Evolutionary conservation across 2,888 invertebrate genomes (phyloP).

Genomic region (Willowsia nigromaculata): DNA sequence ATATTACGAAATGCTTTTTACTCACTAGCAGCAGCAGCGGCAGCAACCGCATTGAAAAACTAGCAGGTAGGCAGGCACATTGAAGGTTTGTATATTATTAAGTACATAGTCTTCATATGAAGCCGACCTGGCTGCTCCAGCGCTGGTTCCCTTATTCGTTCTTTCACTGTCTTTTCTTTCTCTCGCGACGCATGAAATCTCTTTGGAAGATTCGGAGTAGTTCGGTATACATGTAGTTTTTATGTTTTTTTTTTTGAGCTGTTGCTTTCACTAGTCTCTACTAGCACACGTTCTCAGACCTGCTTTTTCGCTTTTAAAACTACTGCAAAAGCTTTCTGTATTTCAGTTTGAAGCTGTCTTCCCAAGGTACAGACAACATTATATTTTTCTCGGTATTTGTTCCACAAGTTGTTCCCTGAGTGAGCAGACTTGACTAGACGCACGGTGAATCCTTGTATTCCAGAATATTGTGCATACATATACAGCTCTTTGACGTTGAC

Average conservation of each 20-base stretch:
- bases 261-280: conserved; percentile 64
- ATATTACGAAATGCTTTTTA: conserved; percentile 4
- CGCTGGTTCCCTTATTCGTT: conserved; percentile 17
- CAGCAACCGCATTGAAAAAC: too few species aligned
- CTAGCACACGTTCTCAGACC: neutral
- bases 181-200: conserved; percentile 72
- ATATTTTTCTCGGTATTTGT: conserved; percentile 24
- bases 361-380: neutral
- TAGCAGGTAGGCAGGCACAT: neutral
- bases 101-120: neutral
- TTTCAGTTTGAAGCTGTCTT: conserved; percentile 56
- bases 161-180: conserved; percentile 32
- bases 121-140: neutral
- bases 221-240: conserved; percentile 61
- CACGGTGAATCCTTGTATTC: neutral
- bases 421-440: neutral
- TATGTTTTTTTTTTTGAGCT: conserved; percentile 56
- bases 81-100: neutral
- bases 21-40: neutral
- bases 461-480: neutral
- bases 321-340: neutral
- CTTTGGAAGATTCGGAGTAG: conserved; percentile 64
- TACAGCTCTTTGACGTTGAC: neutral
- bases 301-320: conserved; percentile 1
- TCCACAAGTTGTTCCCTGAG: conserved; percentile 38